Evolutionary conservation across 1,140 invertebrate genomes (phyloP).

Genomic region (Hycleus phaleratus): DNA sequence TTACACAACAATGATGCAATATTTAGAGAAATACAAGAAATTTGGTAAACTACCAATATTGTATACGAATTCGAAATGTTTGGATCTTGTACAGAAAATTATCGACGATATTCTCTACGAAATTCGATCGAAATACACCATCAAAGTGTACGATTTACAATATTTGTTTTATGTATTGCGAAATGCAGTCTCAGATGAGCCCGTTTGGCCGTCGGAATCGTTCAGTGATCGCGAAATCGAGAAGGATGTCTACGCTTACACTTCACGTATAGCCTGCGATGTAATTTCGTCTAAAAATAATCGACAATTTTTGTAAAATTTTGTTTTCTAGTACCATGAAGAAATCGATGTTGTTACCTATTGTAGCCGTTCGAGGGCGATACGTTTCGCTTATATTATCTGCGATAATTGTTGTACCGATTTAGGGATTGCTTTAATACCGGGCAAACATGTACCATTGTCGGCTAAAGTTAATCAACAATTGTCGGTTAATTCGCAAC

Average conservation of each 20-base stretch:
- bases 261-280: conserved; percentile 42
- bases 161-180: conserved; percentile 43
- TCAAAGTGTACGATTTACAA: conserved; percentile 49
- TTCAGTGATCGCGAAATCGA: conserved; percentile 42
- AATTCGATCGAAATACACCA: conserved; percentile 30
- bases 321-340: conserved; percentile 45
- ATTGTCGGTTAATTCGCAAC: too few species aligned
- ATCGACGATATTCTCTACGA: conserved; percentile 39
- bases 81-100: conserved; percentile 37
- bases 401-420: conserved; percentile 47
- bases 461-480: not conserved
- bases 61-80: conserved; percentile 43
- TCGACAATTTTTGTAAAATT: conserved; percentile 1
- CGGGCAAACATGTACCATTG: conserved; percentile 45
- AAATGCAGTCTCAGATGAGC: conserved; percentile 33
- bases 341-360: conserved; percentile 36
- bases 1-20: conserved; percentile 12
- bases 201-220: conserved; percentile 38
- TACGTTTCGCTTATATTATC: conserved; percentile 49
- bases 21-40: conserved; percentile 31
- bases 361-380: conserved; percentile 47
- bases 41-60: conserved; percentile 36
- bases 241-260: conserved; percentile 46
- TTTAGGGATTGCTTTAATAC: conserved; percentile 38
- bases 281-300: conserved; percentile 32